Base-by-base conservation (phyloP, 2,888 invertebrate genomes). In the Kryphioiulus occultus region DNA sequence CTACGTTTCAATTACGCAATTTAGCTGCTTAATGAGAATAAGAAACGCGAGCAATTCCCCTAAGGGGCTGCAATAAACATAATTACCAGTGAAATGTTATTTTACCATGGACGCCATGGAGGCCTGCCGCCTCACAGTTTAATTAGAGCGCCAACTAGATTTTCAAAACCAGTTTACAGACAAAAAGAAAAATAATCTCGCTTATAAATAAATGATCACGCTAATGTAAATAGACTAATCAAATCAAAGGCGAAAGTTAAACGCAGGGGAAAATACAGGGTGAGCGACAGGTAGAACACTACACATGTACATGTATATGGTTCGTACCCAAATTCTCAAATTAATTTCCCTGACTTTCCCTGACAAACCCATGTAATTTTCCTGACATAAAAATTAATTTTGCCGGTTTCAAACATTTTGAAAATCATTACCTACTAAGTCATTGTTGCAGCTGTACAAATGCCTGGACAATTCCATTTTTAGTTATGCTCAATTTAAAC, bases 181-280 rank as follows among this genome's bases (percentile, higher is more conserved):
- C 53, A n/a, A 68, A 68, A 68, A 68, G 68, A 68, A 68, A 68
- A 68, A 68, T 68, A 1, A 68, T 68, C 68, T 68, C 22, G 26
- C 68, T 68, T 68, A 68, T 68, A 68, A 68, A 68, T 68, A 68
- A 68, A 68, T 68, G 68, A 68, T 68, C 26, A 7, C 68, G 68
- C 68, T 68, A 68, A 68, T 68, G 68, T 26, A 26, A 68, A 68
- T 26, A 26, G 68, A 68, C 68, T 68, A 68, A 68, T 68, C 22
- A 68, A 68, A 68, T 68, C 68, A 68, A 68, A 68, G 68, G 26
- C 68, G 68, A 26, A 68, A 68, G 22, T 26, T 68, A 26, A 68
- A 12, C 68, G 12, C 68, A n/a, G 26, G 19, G 22, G 68, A 22
- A 68, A 68, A 68, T 68, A n/a, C 68, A 19, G 3, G 39, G 39